Evolutionary conservation across 92 coral and sea anemone species (phyloP).

Genomic region (Palythoa grandiflora): DNA sequence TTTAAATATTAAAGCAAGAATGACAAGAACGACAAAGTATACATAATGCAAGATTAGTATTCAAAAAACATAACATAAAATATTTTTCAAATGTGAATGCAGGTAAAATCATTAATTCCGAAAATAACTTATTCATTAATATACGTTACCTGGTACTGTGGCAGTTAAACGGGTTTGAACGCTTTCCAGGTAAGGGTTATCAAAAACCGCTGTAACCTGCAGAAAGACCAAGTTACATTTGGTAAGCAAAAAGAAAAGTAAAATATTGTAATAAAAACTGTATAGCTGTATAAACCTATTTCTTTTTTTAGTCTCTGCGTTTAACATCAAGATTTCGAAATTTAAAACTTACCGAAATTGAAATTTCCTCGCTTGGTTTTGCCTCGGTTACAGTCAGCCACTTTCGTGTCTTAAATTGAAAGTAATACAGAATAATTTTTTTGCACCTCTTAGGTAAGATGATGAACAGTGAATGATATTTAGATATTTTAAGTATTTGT

Average conservation of each 20-base stretch:
- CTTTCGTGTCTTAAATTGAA: neutral
- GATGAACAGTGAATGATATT: no score
- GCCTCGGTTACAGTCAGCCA: neutral
- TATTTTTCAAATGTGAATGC: neutral
- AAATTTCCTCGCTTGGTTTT: constrained; percentile 1
- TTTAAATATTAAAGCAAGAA: no score
- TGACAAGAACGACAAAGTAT: no score
- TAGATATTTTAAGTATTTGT: neutral
- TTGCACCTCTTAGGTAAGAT: no score
- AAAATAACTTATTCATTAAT: neutral
- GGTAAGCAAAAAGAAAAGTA: neutral
- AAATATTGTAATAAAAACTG: no score
- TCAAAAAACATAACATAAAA: no score
- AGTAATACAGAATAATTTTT: neutral
- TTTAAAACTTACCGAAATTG: neutral
- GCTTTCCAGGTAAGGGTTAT: neutral
- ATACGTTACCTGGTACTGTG: constrained; percentile 19
- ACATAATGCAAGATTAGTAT: no score
- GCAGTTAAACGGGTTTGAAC: neutral
- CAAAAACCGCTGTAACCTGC: constrained; percentile 25
- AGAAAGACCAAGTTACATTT: neutral
- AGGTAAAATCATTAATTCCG: neutral
- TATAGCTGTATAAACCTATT: no score
- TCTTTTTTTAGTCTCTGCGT: no score
- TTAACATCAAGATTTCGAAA: neutral